Percentiles rank a stretch among this genome's conserved stretches.
Evolutionary conservation across 2,888 invertebrate species (phyloP).

Genomic region (Erebia ligea): DNA sequence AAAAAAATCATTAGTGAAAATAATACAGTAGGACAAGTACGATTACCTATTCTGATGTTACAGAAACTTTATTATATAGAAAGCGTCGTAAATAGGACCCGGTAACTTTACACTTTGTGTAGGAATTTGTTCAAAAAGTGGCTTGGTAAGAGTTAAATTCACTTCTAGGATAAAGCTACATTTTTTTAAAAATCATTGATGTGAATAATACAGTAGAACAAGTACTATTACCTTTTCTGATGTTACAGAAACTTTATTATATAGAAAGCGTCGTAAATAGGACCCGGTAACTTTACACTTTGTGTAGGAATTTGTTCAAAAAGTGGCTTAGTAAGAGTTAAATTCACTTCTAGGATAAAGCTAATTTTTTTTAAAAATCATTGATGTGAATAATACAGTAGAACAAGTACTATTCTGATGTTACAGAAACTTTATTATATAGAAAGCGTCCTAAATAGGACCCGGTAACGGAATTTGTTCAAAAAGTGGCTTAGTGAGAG

Average conservation of each 20-base stretch:
- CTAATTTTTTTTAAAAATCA: too few relatives aligned
- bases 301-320: constrained; percentile 8
- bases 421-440: constrained; percentile 14
- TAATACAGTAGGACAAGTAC: too few relatives aligned
- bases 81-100: not conserved
- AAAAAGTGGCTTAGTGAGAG: not conserved
- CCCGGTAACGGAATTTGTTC: not conserved
- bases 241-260: constrained; percentile 14
- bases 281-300: not conserved
- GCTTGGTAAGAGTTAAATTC: not conserved
- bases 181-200: not conserved
- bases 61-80: constrained; percentile 15
- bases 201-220: too few relatives aligned
- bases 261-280: constrained; percentile 8
- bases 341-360: not conserved
- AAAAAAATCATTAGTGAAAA: too few relatives aligned
- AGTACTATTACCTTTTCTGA: too few relatives aligned
- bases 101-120: constrained; percentile 4
- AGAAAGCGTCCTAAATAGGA: constrained; percentile 7
- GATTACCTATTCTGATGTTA: too few relatives aligned
- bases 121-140: constrained; percentile 4
- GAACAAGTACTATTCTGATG: too few relatives aligned
- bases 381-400: too few relatives aligned
- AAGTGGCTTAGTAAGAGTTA: not conserved
- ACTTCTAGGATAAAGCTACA: not conserved